Conservation (phyloP, 2,888 invertebrate genomes). For the Euzophera pinguis region DNA sequence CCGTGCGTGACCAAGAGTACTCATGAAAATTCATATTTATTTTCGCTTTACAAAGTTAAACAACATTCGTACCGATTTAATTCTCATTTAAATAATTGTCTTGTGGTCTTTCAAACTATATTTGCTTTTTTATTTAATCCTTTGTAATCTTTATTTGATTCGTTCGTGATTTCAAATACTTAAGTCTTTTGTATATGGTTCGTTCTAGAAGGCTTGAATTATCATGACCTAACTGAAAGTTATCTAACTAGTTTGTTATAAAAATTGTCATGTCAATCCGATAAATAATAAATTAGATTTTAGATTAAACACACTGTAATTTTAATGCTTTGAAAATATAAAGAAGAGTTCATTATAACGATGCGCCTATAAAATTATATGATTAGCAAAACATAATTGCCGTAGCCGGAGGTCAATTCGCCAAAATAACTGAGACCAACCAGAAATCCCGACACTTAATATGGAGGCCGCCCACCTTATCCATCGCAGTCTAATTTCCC, state of each 20-base stretch:
- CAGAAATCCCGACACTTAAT: conserved; percentile 24
- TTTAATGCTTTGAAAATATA: too few relatives aligned
- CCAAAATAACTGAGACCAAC: background rate
- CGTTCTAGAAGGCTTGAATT: background rate
- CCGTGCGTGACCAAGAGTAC: conserved; percentile 59
- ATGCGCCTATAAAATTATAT: too few relatives aligned
- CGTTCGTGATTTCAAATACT: background rate
- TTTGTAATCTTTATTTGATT: background rate
- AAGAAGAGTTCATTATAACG: too few relatives aligned
- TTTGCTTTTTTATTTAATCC: background rate
- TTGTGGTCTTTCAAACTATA: background rate
- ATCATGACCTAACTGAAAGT: background rate
- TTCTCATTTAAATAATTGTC: conserved; percentile 2
- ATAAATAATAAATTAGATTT: too few relatives aligned
- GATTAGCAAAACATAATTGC: background rate
- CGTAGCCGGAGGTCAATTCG: background rate
- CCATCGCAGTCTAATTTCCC: conserved; percentile 58
- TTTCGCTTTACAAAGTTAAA: conserved; percentile 33
- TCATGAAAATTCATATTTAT: conserved; percentile 63
- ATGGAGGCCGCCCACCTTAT: conserved; percentile 39
- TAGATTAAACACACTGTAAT: too few relatives aligned
- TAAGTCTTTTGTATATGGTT: background rate
- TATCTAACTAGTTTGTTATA: too few relatives aligned
- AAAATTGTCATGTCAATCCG: too few relatives aligned
- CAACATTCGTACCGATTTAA: background rate